Conservation (phyloP, 2,797 vertebrate species). For the Meda fulgida region DNA sequence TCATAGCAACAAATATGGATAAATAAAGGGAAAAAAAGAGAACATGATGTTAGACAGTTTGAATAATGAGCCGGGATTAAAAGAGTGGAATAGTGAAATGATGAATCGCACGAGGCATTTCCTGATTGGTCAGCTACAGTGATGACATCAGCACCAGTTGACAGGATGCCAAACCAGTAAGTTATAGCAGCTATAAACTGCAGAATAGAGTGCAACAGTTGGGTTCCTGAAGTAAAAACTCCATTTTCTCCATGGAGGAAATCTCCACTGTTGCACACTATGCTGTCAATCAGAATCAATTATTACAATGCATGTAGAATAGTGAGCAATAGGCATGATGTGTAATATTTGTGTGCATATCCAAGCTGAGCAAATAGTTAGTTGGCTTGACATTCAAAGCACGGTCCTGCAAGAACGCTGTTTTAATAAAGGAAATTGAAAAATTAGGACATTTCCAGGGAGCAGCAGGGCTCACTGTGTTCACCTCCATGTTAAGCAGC, state of each 20-base stretch:
- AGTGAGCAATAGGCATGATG: not conserved
- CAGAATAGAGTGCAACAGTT: not conserved
- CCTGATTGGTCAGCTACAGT: not conserved
- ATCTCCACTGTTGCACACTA: not conserved
- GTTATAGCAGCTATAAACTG: not conserved
- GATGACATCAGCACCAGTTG: not conserved
- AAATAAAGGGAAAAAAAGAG: not conserved
- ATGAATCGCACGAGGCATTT: not conserved
- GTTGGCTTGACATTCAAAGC: conserved; percentile 11
- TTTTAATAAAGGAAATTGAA: not conserved
- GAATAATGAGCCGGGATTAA: not conserved
- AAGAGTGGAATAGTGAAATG: not conserved
- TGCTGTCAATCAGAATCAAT: not conserved
- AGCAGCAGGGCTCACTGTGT: not conserved
- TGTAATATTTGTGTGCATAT: not conserved
- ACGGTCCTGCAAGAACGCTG: not conserved
- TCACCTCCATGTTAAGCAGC: conserved; percentile 1
- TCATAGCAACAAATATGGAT: not conserved
- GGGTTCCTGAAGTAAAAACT: not conserved
- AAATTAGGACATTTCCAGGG: not conserved
- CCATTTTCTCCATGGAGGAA: not conserved
- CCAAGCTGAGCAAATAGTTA: not conserved
- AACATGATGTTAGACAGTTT: not conserved
- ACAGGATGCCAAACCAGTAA: not conserved
- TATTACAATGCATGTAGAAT: not conserved